These are phyloP conservation scores for Lasaia peninsularis DNA, from an alignment of 1,140 invertebrate genomes.

Conservation along the genomic window DNA sequence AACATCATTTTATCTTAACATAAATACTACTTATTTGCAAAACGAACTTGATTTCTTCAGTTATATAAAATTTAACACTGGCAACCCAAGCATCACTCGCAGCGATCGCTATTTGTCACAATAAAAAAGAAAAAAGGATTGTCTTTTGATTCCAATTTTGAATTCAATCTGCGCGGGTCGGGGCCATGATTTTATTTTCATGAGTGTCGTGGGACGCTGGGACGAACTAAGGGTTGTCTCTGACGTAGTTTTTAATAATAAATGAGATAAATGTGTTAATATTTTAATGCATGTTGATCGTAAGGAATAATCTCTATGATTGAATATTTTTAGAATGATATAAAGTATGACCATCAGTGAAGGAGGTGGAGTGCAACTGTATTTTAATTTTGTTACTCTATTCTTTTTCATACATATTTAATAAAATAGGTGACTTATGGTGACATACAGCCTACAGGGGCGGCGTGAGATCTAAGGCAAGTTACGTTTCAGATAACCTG, in stretches of 20 bases:
- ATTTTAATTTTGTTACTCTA: too few species aligned
- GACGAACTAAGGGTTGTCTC: conserved; percentile 33
- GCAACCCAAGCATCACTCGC: conserved; percentile 41
- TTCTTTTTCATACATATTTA: too few species aligned
- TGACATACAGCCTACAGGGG: too few species aligned
- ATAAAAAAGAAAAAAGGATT: conserved; percentile 72
- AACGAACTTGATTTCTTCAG: conserved; percentile 16
- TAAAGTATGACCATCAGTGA: not conserved
- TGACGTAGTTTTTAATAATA: conserved; percentile 60
- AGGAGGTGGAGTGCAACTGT: too few species aligned
- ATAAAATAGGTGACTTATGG: too few species aligned
- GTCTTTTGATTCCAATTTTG: conserved; percentile 73
- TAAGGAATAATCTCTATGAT: conserved; percentile 14
- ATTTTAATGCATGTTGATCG: conserved; percentile 27
- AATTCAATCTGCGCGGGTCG: conserved; percentile 69
- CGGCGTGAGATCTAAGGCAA: too few species aligned
- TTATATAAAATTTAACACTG: conserved; percentile 58
- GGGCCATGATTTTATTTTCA: conserved; percentile 74
- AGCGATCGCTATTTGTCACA: conserved; percentile 53
- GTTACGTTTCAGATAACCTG: too few species aligned
- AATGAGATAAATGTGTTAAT: conserved; percentile 49
- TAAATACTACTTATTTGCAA: not conserved
- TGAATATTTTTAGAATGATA: not conserved
- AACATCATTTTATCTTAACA: too few species aligned
- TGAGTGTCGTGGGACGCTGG: conserved; percentile 50